Evolutionary conservation across 2,797 vertebrate species (phyloP), one percentile per base, ranked within the genome.

Genomic region (Danio choprae): DNA sequence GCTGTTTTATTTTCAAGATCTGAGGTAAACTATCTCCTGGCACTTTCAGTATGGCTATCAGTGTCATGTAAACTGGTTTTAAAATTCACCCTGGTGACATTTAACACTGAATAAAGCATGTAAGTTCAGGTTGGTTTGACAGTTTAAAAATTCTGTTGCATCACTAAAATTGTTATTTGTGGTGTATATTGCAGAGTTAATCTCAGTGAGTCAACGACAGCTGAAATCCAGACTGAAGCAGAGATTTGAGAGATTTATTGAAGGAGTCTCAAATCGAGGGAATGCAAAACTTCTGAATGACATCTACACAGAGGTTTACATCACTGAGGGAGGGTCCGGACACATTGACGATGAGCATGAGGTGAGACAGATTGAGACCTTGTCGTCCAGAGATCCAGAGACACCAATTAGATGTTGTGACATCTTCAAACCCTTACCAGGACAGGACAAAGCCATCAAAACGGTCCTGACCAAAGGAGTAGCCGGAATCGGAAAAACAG

Each of bases 251-350:
- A 72, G 43, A 59, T 77, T 78, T n/a, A 67, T 38, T 3, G 67
- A 81, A 60, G 79, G 71, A 67, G 50, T 79, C 58, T 63, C 48
- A 7, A 22, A 22, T 51, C 53, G 22, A 9, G 63, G 62, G 29
- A 43, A 10, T 3, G 4, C 51, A 29, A 8, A 58, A 5, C 67
- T 77, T 71, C 67, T 77, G 41, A 68, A 60, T 16, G 15, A 69
- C 36, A 74, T 74, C 50, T 65, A 80, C 60, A 80, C 70, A 22
- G 70, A 80, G 70, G 51, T 80, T 36, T 80, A 80, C 70, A 74
- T 80, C 53, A 74, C 79, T 80, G 36, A 80, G 53, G 62, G 62
- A 4, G 16, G 68, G 41, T 74, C 46, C 69, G 50, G 8, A 48
- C 60, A 80, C 4, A 2, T 48, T 50, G 65, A 7, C 18, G 38